Percentiles rank a stretch among this genome's conserved stretches.
phyloP scores from a whole-genome alignment of 2,113 vertebrate genomes.

The Crotalus helleri region DNA sequence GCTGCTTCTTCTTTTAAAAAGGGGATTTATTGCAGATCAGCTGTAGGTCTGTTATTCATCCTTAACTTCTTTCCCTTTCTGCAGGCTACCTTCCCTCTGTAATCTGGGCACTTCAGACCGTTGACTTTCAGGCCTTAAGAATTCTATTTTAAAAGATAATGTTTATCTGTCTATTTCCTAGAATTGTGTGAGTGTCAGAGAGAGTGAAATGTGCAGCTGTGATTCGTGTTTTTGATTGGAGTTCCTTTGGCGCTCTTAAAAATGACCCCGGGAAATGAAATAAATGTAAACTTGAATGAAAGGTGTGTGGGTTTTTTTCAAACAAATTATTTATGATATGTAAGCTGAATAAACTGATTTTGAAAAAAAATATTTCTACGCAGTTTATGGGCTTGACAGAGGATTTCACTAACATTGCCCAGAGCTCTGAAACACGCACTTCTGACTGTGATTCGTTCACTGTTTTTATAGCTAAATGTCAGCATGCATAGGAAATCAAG shows the following conservation, averaged over 20 bases:
- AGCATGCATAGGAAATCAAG: neutral
- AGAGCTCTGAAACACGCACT: neutral
- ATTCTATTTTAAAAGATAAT: constrained; percentile 27
- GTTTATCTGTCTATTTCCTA: constrained; percentile 55
- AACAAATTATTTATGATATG: constrained; percentile 79
- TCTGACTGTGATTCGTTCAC: neutral
- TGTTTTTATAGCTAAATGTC: neutral
- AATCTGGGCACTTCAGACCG: constrained; percentile 8
- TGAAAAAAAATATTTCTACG: neutral
- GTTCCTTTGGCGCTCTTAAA: constrained; percentile 28
- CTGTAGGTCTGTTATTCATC: neutral
- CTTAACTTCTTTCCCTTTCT: constrained; percentile 10
- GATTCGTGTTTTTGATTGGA: neutral
- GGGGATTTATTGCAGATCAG: neutral
- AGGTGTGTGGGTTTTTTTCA: constrained; percentile 38
- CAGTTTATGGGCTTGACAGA: neutral
- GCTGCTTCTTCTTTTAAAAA: neutral
- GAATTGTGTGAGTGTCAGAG: neutral
- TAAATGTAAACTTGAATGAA: constrained; percentile 65
- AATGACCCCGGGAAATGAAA: constrained; percentile 62
- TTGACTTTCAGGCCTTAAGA: neutral
- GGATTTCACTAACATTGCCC: neutral
- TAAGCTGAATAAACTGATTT: constrained; percentile 75
- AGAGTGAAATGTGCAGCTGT: too few relatives aligned
- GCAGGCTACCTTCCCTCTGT: constrained; percentile 63